These are phyloP conservation scores for Oligia fasciuncula DNA, from an alignment of 2,888 invertebrate genomes.

Conservation along the genomic window DNA sequence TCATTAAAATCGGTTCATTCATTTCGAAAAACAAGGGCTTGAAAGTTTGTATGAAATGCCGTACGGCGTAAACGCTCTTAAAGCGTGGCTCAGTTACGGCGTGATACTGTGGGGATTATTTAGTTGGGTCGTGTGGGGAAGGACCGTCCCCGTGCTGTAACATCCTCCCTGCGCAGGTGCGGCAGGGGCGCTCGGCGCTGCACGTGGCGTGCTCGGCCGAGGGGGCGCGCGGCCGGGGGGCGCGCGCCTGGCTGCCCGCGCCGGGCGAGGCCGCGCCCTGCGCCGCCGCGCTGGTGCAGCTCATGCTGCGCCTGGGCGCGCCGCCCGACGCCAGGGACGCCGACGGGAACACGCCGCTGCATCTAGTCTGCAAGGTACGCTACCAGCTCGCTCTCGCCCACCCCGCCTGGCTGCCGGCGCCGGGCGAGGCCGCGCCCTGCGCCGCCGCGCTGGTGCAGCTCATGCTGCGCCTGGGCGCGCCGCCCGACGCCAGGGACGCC, in stretches of 20 bases:
- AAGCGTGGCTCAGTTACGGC: too few relatives aligned
- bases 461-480: conserved; percentile 95
- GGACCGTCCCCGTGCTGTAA: too few relatives aligned
- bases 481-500: conserved; percentile 94
- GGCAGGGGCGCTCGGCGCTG: conserved; percentile 92
- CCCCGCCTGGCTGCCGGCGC: conserved; percentile 92
- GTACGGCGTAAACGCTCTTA: too few relatives aligned
- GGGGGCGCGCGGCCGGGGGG: conserved; percentile 90
- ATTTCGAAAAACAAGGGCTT: too few relatives aligned
- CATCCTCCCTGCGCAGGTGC: conserved; percentile 81
- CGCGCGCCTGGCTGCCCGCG: conserved; percentile 92
- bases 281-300: conserved; percentile 89
- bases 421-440: conserved; percentile 93
- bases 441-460: conserved; percentile 90
- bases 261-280: conserved; percentile 92
- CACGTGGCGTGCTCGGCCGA: conserved; percentile 96
- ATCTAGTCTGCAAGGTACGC: conserved; percentile 93
- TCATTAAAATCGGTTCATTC: too few relatives aligned
- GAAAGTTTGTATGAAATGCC: too few relatives aligned
- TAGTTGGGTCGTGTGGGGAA: too few relatives aligned
- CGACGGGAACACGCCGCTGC: conserved; percentile 96
- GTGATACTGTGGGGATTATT: too few relatives aligned
- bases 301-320: conserved; percentile 95
- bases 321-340: conserved; percentile 94
- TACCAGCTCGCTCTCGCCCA: too few relatives aligned